Conservation (phyloP, 1,140 invertebrate genomes). For the Chironomus tepperi region DNA sequence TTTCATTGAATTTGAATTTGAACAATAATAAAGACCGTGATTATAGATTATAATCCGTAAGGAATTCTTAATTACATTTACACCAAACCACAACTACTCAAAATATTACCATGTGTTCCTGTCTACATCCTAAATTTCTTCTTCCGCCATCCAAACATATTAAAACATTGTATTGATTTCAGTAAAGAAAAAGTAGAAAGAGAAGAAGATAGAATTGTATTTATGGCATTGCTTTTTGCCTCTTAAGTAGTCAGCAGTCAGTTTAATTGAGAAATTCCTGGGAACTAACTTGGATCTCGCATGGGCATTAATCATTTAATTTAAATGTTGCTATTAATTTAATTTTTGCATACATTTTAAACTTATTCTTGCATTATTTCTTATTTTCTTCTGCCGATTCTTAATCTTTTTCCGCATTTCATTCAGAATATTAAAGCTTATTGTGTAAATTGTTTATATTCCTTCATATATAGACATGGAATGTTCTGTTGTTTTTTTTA, state of each 20-base stretch:
- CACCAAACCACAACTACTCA: too few relatives aligned
- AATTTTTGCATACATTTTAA: conserved; percentile 19
- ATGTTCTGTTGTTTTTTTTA: not conserved
- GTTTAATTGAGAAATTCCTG: conserved; percentile 17
- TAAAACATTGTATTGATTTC: too few relatives aligned
- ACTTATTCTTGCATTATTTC: not conserved
- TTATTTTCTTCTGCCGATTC: not conserved
- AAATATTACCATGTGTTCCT: too few relatives aligned
- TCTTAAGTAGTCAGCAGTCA: conserved; percentile 7
- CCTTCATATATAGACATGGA: not conserved
- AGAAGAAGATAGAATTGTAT: conserved; percentile 7
- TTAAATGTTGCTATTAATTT: conserved; percentile 20
- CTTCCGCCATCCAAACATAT: too few relatives aligned
- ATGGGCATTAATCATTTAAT: conserved; percentile 19
- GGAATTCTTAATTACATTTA: too few relatives aligned
- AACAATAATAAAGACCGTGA: too few relatives aligned
- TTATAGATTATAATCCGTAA: too few relatives aligned
- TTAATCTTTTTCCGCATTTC: not conserved
- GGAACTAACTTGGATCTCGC: not conserved
- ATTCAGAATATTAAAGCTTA: not conserved
- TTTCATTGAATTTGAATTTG: too few relatives aligned
- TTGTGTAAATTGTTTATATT: not conserved
- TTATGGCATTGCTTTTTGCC: conserved; percentile 7
- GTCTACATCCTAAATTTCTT: not conserved
- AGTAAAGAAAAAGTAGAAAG: too few relatives aligned